Conservation (phyloP, 2,888 invertebrate species). For the Nephrotoma flavescens region DNA sequence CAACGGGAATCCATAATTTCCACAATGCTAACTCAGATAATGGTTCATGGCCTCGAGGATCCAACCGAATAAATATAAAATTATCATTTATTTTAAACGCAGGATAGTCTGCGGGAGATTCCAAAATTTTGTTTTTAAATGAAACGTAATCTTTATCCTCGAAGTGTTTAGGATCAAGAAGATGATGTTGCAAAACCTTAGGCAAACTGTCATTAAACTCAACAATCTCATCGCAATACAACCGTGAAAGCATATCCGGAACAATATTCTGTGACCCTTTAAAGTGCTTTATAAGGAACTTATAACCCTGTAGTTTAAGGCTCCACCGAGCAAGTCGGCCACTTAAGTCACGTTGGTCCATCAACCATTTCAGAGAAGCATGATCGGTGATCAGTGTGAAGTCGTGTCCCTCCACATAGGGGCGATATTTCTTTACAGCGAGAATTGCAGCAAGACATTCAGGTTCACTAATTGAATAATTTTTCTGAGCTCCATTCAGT, state of each 20-base stretch:
- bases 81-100: neutral
- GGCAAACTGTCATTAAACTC: neutral
- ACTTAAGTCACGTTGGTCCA: neutral
- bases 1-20: neutral
- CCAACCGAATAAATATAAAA: neutral
- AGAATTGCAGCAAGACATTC: neutral
- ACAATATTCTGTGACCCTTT: neutral
- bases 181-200: neutral
- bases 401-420: neutral
- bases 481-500: neutral
- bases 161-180: neutral
- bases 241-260: neutral
- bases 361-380: neutral
- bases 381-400: neutral
- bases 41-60: neutral
- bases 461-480: neutral
- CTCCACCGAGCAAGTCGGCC: neutral
- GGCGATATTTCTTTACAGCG: neutral
- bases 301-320: neutral
- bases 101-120: neutral
- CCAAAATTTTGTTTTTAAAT: neutral
- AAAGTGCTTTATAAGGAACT: neutral
- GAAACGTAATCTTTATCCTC: neutral
- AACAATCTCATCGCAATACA: neutral
- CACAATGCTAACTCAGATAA: neutral